Conservation (phyloP, 2,113 vertebrate species). For the Indicator indicator region DNA sequence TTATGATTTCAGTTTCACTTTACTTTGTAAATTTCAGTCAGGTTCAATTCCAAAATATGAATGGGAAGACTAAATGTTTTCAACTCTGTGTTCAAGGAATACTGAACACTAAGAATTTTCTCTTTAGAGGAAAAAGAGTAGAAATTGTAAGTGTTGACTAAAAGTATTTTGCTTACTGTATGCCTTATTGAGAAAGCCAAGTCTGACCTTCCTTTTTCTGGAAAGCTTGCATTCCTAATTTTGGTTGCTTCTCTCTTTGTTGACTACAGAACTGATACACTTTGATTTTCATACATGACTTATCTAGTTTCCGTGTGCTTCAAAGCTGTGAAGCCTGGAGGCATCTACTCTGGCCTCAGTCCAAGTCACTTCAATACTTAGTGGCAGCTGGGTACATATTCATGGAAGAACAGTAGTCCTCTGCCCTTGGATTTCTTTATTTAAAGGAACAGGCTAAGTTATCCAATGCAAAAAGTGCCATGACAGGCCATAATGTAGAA, state of each 20-base stretch:
- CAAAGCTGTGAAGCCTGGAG: constrained; percentile 35
- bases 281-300: constrained; percentile 61
- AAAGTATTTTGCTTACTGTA: not conserved
- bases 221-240: not conserved
- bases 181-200: not conserved
- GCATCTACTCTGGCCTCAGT: constrained; percentile 23
- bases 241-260: not conserved
- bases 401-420: not conserved
- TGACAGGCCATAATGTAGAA: constrained; percentile 13
- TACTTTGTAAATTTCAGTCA: not conserved
- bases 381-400: constrained; percentile 1
- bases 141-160: not conserved
- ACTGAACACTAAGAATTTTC: not conserved
- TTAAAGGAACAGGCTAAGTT: constrained; percentile 26
- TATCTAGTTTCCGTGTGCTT: constrained; percentile 2
- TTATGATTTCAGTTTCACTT: not conserved
- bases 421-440: not conserved
- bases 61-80: not conserved
- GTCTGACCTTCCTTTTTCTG: not conserved
- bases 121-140: not conserved
- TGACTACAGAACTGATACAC: constrained; percentile 11
- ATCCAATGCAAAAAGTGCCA: constrained; percentile 3
- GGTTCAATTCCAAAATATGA: not conserved
- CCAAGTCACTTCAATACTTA: constrained; percentile 26
- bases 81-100: not conserved